Evolutionary conservation across 2,113 vertebrate species (phyloP), one percentile per base, ranked within the genome.

Genomic region (Setophaga coronata): DNA sequence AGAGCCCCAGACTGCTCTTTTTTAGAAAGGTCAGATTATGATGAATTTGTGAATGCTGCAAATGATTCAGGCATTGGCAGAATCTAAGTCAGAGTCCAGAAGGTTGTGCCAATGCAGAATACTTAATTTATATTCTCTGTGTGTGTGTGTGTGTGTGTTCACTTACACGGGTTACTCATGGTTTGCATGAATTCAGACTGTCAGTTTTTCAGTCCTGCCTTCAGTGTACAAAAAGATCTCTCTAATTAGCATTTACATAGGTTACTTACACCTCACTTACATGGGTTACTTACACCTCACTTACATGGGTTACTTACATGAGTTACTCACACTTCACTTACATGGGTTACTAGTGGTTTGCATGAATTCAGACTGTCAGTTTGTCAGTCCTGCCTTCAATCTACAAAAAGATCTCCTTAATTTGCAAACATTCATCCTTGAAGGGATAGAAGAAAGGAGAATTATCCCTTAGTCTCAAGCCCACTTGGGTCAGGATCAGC

Each of bases 381-480:
- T 81, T 60, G 36, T 43, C 62, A 57, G 31, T 21, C 29, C 51
- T 54, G 51, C 51, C 29, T 54, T 54, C 51, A 54, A 3, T 18
- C 18, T 66, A n/a, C 42, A 25, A 6, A 16, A 50, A 42, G 8
- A 42, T 54, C 16, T 12, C 10, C 60, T 3, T 40, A 7, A 65
- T 61, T 3, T 28, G 26, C 21, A 17, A 40, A 20, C 7, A 4
- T n/a, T n/a, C 25, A 31, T 58, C 38, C 36, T 48, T 26, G 21
- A 16, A 38, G 71, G 19, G 5, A 33, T 0, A n/a, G 48, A 61
- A 19, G 23, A n/a, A 40, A 18, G 70, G 26, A 85, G 47, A 31
- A 4, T 26, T 56, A 10, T 16, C 28, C 10, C 0, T 83, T 7
- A 18, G 20, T 7, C 34, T 6, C 24, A 7, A 1, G 1, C 3